Evolutionary conservation across 2,888 invertebrate genomes (phyloP), one percentile per base, ranked within the genome.

Genomic region (Pseudolycoriella hygida): DNA sequence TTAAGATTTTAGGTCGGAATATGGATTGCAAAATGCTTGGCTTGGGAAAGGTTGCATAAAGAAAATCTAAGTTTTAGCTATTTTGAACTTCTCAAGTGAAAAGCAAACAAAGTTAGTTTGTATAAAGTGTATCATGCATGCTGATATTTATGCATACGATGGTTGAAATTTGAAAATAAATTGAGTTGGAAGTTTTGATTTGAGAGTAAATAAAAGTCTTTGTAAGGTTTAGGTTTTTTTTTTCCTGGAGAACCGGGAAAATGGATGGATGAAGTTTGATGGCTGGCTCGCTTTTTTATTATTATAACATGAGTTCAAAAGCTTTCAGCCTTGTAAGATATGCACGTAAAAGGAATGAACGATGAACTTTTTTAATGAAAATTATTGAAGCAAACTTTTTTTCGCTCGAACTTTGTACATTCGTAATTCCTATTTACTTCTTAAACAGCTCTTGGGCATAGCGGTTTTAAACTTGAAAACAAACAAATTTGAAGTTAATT

Each of bases 31-130:
- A 25, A n/a, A 25, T 25, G 25, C 25, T 25, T 25, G 25, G 25
- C 25, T 25, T 25, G 25, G 25, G 25, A 25, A 25, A 25, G 25
- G 25, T 25, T 25, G 25, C 25, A 25, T 14, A 34, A 34, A 14
- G 34, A 34, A 34, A 14, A 14, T 34, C 34, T 34, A 34, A 34
- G 34, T 34, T 34, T 34, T 34, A 34, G 34, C 34, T 34, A 34
- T 34, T 34, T 34, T 34, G 34, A 34, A 34, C 34, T 34, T 34
- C 34, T 34, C n/a, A 34, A 34, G 34, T 34, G 34, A 34, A 34
- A 34, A 34, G 34, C 34, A 34, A 34, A 34, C 34, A 34, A 34
- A 34, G 34, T 34, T 34, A 34, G 34, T 34, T 25, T 34, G 34
- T 34, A 34, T 34, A 34, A 34, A 34, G 34, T 34, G 34, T 34